Evolutionary conservation across 2,797 vertebrate species (phyloP).

Genomic region (Heteromormyrus szaboi): DNA sequence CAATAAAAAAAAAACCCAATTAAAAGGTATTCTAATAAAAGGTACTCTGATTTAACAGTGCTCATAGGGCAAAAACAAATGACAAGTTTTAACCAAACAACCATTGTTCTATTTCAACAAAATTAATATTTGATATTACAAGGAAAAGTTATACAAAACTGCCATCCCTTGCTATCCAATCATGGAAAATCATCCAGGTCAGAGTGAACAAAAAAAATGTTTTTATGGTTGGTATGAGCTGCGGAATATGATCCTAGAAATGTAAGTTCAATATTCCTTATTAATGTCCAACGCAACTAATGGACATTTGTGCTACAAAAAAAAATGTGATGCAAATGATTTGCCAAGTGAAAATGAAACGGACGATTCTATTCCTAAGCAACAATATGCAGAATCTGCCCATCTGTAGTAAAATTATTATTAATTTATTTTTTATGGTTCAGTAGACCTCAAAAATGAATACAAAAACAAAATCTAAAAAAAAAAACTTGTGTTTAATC

Average conservation of each 20-base stretch:
- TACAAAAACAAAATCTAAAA: background rate
- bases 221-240: background rate
- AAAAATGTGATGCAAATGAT: background rate
- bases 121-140: background rate
- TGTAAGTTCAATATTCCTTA: background rate
- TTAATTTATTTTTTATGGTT: background rate
- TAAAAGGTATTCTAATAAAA: background rate
- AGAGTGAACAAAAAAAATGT: background rate
- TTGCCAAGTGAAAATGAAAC: background rate
- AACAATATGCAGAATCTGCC: background rate
- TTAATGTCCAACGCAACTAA: background rate
- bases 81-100: background rate
- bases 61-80: background rate
- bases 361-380: background rate
- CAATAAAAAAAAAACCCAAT: background rate
- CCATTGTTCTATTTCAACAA: background rate
- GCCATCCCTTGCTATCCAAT: constrained; percentile 10
- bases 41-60: background rate
- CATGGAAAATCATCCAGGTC: background rate
- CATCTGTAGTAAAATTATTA: background rate
- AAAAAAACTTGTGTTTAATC: background rate
- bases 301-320: background rate
- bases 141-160: background rate
- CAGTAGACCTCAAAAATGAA: background rate
- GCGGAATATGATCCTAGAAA: background rate